These are phyloP conservation scores for Rhinichthys klamathensis DNA, from an alignment of 2,113 vertebrate genomes.

Conservation along the genomic window DNA sequence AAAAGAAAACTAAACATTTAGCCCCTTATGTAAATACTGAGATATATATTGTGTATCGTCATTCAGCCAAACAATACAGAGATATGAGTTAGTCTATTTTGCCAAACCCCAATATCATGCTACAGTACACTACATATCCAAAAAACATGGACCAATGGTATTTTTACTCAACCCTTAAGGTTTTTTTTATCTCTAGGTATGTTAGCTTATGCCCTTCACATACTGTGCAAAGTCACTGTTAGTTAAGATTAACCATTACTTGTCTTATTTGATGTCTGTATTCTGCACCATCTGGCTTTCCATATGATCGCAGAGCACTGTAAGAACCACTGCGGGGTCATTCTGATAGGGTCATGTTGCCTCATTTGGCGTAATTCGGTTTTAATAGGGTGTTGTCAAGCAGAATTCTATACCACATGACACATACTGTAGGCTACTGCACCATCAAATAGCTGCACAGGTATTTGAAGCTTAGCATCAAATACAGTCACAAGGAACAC, in stretches of 20 bases:
- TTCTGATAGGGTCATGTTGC: not conserved
- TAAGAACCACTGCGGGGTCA: not conserved
- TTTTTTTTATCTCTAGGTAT: not conserved
- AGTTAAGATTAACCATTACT: not conserved
- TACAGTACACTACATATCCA: too few relatives aligned
- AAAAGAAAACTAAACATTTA: not conserved
- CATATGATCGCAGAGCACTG: slow-evolving; percentile 15
- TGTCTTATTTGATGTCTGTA: slow-evolving; percentile 23
- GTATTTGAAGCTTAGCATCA: slow-evolving; percentile 1
- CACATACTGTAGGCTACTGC: not conserved
- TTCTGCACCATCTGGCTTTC: slow-evolving; percentile 35
- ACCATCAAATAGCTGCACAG: not conserved
- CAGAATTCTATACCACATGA: not conserved
- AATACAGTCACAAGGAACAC: not conserved
- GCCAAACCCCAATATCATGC: too few relatives aligned
- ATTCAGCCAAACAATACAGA: too few relatives aligned
- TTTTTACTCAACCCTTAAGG: not conserved
- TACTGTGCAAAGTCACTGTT: too few relatives aligned
- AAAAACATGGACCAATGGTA: not conserved
- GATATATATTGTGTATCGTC: not conserved
- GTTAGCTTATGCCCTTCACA: not conserved
- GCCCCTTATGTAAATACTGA: not conserved
- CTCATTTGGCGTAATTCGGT: not conserved
- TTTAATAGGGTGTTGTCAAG: not conserved
- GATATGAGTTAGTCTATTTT: not conserved